A percentile compares a stretch with the other conserved stretches of the same genome.
Evolutionary conservation across 2,797 vertebrate species (phyloP).

Genomic region (Sternotherus odoratus): DNA sequence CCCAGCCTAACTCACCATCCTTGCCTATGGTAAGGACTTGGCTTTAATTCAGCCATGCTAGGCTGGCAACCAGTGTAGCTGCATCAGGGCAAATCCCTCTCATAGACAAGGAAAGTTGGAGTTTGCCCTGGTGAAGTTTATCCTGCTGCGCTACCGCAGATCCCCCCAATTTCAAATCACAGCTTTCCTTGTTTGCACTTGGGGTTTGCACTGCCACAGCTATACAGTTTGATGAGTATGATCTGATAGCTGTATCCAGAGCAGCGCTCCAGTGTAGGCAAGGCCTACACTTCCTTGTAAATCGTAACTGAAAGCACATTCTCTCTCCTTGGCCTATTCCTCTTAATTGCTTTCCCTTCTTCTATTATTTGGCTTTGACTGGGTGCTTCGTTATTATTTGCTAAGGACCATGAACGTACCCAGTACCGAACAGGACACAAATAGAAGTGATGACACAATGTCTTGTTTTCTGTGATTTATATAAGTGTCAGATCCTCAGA

Average conservation of each 20-base stretch:
- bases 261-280: background rate
- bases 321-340: background rate
- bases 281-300: background rate
- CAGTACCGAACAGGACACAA: background rate
- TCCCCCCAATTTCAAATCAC: background rate
- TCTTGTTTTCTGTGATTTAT: background rate
- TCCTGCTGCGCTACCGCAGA: background rate
- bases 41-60: background rate
- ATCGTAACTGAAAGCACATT: background rate
- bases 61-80: background rate
- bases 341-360: background rate
- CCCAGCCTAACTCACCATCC: background rate
- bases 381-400: background rate
- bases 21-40: accelerated
- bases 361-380: background rate
- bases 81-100: background rate
- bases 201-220: background rate
- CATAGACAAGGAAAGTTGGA: background rate
- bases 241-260: background rate
- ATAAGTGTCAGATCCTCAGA: background rate
- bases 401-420: background rate
- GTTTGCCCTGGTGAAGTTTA: background rate
- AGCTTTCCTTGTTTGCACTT: background rate
- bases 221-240: background rate
- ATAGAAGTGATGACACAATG: background rate